phyloP scores from a whole-genome alignment of 2,797 vertebrate genomes.

The Rallus crepitans region DNA sequence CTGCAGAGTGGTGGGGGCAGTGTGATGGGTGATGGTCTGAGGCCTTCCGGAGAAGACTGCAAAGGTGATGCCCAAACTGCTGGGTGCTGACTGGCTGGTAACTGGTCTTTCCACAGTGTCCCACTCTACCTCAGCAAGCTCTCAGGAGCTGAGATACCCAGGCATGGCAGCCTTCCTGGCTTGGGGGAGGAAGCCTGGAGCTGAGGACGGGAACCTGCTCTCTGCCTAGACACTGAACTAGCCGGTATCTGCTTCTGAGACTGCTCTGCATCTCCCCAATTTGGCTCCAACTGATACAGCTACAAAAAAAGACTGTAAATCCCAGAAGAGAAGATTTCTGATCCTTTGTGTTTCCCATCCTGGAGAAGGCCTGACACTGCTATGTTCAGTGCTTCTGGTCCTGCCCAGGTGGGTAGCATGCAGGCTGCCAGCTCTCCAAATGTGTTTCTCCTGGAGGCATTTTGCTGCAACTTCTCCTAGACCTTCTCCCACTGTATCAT shows the following conservation, averaged over 20 bases:
- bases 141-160: background rate
- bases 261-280: background rate
- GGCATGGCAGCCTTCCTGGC: background rate
- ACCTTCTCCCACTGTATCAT: background rate
- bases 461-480: background rate
- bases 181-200: background rate
- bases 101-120: background rate
- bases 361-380: rapidly evolving
- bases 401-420: background rate
- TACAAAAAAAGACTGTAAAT: background rate
- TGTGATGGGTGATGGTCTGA: background rate
- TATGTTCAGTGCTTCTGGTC: background rate
- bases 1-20: background rate
- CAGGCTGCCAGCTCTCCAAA: background rate
- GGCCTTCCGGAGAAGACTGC: background rate
- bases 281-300: background rate
- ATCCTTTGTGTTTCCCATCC: background rate
- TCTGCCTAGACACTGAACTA: background rate
- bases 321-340: background rate
- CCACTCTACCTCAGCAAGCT: background rate
- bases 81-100: background rate
- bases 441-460: background rate
- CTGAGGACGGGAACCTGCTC: background rate
- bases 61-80: rapidly evolving
- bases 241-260: background rate